These are phyloP conservation scores for Limnephilus auricula DNA, from an alignment of 2,888 invertebrate species.

Conservation along the genomic window DNA sequence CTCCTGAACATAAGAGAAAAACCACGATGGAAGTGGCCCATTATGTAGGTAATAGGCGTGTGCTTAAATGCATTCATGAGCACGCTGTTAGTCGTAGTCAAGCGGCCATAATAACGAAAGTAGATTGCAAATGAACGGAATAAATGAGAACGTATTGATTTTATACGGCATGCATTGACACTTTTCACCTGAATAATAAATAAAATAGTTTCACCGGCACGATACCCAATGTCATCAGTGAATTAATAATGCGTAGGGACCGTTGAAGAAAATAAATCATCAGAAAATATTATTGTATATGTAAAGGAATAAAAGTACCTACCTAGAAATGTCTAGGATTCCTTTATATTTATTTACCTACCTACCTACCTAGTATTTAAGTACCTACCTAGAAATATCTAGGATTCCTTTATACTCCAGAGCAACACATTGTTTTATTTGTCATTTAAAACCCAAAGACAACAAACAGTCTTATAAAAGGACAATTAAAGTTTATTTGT, in stretches of 20 bases:
- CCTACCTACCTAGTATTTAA: too few species aligned
- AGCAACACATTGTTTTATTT: too few species aligned
- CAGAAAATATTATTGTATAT: neutral
- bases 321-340: too few species aligned
- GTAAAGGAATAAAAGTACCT: too few species aligned
- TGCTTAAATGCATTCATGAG: neutral
- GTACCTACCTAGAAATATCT: too few species aligned
- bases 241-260: neutral
- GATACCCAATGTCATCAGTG: neutral
- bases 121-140: neutral
- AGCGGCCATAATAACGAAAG: neutral
- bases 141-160: neutral
- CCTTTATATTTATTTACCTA: too few species aligned
- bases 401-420: too few species aligned
- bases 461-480: too few species aligned
- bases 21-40: too few species aligned
- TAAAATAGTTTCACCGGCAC: neutral
- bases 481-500: too few species aligned
- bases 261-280: neutral
- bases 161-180: neutral
- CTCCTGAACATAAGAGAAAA: too few species aligned
- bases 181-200: slow-evolving; percentile 2
- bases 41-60: neutral
- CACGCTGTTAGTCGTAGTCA: neutral
- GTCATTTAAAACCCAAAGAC: too few species aligned